A percentile compares a stretch with the other conserved stretches of the same genome.
phyloP scores from a whole-genome alignment of 2,113 vertebrate genomes.

The Parus major region DNA sequence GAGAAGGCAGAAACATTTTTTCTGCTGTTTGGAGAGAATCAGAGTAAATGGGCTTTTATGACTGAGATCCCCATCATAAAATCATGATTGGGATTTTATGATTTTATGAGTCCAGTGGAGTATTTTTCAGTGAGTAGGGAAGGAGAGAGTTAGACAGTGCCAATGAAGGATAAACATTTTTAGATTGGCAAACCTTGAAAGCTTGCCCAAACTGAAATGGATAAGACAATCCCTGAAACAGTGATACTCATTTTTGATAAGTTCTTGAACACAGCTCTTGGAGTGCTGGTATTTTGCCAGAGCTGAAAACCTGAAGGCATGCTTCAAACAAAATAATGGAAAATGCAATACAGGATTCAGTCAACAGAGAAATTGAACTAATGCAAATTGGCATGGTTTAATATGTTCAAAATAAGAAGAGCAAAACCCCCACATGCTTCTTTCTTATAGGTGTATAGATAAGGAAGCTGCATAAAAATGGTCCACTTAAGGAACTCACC shows the following conservation, averaged over 20 bases:
- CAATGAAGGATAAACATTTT: not conserved
- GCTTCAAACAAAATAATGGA: not conserved
- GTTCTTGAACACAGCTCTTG: not conserved
- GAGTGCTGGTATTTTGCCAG: not conserved
- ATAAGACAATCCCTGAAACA: not conserved
- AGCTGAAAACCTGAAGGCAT: not conserved
- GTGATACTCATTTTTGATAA: not conserved
- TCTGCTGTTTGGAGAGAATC: not conserved
- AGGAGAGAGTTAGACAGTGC: not conserved
- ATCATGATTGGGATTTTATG: not conserved
- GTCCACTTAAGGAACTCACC: not conserved
- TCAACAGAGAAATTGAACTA: not conserved
- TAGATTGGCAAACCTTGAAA: not conserved
- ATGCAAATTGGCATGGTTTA: not conserved
- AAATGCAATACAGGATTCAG: not conserved
- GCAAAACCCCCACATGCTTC: accelerated
- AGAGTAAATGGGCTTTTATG: not conserved
- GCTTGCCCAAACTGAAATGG: not conserved
- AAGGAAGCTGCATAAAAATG: not conserved
- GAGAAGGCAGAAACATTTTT: not conserved
- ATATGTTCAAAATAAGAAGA: not conserved
- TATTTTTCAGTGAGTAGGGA: not conserved
- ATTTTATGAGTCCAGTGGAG: not conserved
- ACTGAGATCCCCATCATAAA: not conserved
- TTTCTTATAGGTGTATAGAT: not conserved